Base-by-base conservation (phyloP, 1,140 invertebrate species). In the Anastrepha ludens region DNA sequence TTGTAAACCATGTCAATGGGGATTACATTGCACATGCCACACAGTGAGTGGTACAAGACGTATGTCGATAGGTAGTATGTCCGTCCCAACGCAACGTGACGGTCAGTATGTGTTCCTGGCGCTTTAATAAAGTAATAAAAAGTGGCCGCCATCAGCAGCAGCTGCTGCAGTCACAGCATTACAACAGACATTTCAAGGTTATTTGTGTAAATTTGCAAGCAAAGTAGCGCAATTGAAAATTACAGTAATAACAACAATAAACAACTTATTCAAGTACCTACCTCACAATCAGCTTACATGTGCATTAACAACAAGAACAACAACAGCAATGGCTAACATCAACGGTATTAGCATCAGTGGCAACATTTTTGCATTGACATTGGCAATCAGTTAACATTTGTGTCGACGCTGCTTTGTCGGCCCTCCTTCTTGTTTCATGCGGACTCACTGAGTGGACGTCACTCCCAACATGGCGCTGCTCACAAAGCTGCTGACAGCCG, bases 1-100 rank as follows among this genome's bases (percentile, higher is more conserved):
- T 81, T 81, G 74, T 81, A 81, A 81, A 81, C 47, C 74, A 81
- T 81, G 74, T 81, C 47, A 81, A 47, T 58, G 74, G 74, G 47
- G 74, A 81, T 55, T 81, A 47, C 9, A 7, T 50, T 81, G 20
- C 74, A 81, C 74, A 81, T 81, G 74, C 74, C 74, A 81, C 74
- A 55, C 74, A 81, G 74, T 81, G 74, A 55, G 74, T 11, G 44
- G 74, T 58, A 81, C 44, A 81, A 81, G 74, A 58, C 44, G 74
- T n/a, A 55, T 29, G 74, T 13, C 7, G 44, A 9, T 15, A 17
- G 47, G n/a, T 41, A 1, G 11, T 74, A 8, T 55, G 9, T 81
- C 47, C 20, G 47, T 81, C 47, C 41, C 29, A 29, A 29, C 29
- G 29, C 29, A 29, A 29, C 29, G 29, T 29, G 29, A 29, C 29